Evolutionary conservation across 2,797 vertebrate species (phyloP), one percentile per base, ranked within the genome.

Genomic region (Podarcis siculus): DNA sequence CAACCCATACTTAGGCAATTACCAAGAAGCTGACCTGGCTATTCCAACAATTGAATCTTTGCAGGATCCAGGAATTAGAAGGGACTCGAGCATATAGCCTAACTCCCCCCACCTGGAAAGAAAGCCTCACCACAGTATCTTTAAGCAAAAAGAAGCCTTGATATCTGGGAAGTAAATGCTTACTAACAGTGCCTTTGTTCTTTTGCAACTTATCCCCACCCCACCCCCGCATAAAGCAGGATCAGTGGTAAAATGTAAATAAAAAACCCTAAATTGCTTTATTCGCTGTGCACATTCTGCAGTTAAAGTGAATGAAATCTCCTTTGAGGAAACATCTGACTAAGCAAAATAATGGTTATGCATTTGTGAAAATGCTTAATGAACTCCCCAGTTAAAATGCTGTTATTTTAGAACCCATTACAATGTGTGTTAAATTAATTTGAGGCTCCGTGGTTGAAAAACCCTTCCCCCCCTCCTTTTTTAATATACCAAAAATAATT

Each of bases 251-350:
- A 96, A 96, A 95, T 94, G 85, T 96, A 97, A 96, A 96, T 96
- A 94, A 95, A 96, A 96, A 91, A 86, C 1, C 35, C 27, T 79
- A 95, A 96, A 96, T 96, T 96, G 79, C 87, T 94, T 96, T 78
- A 96, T 96, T 96, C 86, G 92, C 95, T 90, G 90, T 94, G 89
- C 91, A 89, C 92, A 95, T 96, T 92, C 93, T 95, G 93, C 87
- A 95, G 86, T 94, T 97, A 95, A 95, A 97, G 94, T 95, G 91
- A 96, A 96, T 95, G 82, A 96, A 92, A 55, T 96, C 91, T 92
- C 95, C 94, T 96, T 92, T 93, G 94, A 97, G 95, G 94, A 97
- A 97, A 96, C 92, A 95, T 95, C 94, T 96, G 95, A 97, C 95
- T 95, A 95, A 96, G 93, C 89, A 96, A 96, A 96, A 95, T 93